These are phyloP conservation scores for Bradypodion pumilum DNA, from an alignment of 2,797 vertebrate genomes.

Conservation along the genomic window DNA sequence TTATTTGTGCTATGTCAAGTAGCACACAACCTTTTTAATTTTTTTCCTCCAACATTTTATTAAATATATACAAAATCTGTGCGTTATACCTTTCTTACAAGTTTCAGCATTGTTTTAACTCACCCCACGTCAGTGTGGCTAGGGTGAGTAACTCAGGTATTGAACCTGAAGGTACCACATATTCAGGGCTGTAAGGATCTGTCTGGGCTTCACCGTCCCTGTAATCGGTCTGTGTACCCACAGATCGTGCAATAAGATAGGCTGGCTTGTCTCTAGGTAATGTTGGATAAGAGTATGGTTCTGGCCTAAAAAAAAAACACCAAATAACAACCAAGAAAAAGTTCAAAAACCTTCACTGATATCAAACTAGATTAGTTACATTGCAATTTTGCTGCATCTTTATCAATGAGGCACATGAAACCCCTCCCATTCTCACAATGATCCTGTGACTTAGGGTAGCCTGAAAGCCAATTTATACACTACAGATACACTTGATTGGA, in stretches of 20 bases:
- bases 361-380: background rate
- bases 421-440: background rate
- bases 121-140: slow-evolving; percentile 89
- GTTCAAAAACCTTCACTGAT: slow-evolving; percentile 11
- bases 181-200: slow-evolving; percentile 89
- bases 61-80: too few relatives aligned
- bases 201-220: slow-evolving; percentile 94
- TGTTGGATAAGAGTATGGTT: slow-evolving; percentile 28
- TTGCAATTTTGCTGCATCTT: background rate
- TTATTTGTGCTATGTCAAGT: too few relatives aligned
- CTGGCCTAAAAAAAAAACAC: slow-evolving; percentile 71
- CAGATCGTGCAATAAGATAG: slow-evolving; percentile 68
- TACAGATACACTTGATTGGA: too few relatives aligned
- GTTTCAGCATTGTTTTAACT: slow-evolving; percentile 51
- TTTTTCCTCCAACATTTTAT: too few relatives aligned
- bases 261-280: slow-evolving; percentile 4
- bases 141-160: slow-evolving; percentile 88
- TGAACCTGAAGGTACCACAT: slow-evolving; percentile 77
- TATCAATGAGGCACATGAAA: background rate
- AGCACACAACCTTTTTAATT: too few relatives aligned
- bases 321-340: slow-evolving; percentile 6
- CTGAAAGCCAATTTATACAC: background rate
- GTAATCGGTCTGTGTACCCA: slow-evolving; percentile 93
- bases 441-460: background rate
- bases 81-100: background rate